These are phyloP conservation scores for Rhamnusium bicolor DNA, from an alignment of 2,888 invertebrate species.

Conservation along the genomic window DNA sequence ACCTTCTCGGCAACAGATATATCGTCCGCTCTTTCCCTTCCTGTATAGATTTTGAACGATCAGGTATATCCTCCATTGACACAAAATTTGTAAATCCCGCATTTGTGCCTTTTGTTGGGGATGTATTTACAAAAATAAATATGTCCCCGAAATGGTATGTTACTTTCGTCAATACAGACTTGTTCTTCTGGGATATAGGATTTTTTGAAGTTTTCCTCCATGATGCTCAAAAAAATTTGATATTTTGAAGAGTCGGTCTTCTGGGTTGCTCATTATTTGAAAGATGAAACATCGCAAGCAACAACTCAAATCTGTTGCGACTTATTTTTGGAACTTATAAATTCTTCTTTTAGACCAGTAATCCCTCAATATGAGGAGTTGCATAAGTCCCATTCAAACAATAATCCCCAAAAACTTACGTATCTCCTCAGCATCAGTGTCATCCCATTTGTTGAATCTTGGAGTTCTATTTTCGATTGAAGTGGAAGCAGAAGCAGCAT, in stretches of 20 bases:
- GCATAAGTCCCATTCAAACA: background rate
- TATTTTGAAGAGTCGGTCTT: constrained; percentile 11
- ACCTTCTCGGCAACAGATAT: constrained; percentile 42
- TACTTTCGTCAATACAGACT: constrained; percentile 53
- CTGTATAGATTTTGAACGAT: constrained; percentile 40
- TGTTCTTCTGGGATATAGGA: constrained; percentile 49
- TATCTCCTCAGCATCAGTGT: constrained; percentile 5
- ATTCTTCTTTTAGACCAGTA: background rate
- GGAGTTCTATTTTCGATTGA: background rate
- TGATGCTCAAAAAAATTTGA: constrained; percentile 19
- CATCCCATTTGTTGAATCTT: constrained; percentile 18
- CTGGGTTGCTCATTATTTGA: background rate
- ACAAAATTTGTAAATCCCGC: constrained; percentile 46
- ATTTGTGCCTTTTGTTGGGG: constrained; percentile 43
- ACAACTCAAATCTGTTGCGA: constrained; percentile 21
- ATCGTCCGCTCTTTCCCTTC: constrained; percentile 38
- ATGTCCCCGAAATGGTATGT: constrained; percentile 46
- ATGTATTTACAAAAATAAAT: constrained; percentile 46
- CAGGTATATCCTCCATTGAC: constrained; percentile 45
- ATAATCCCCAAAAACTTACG: constrained; percentile 12
- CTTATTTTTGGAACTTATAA: constrained; percentile 13
- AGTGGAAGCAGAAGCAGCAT: constrained; percentile 3
- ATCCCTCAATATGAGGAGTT: constrained; percentile 4
- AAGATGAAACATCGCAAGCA: constrained; percentile 13
- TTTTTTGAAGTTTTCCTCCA: constrained; percentile 41